Conservation (phyloP, 1,140 invertebrate species). For the Lucilia sericata region DNA sequence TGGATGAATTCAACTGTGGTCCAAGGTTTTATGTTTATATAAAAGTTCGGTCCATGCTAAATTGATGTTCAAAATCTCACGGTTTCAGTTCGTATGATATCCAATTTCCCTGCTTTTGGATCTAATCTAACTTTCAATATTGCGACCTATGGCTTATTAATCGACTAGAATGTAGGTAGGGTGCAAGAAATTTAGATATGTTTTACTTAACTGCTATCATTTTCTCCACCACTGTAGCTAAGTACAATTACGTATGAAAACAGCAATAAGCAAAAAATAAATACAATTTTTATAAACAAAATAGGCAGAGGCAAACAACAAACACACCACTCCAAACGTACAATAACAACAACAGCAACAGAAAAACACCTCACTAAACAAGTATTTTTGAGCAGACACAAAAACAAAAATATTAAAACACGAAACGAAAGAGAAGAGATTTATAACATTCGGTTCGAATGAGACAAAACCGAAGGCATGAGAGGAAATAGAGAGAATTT, state of each 20-base stretch:
- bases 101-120: no score
- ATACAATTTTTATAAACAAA: not conserved
- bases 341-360: conserved; percentile 2
- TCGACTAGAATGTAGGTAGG: no score
- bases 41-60: no score
- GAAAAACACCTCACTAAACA: conserved; percentile 1
- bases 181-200: no score
- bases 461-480: not conserved
- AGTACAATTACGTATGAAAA: not conserved
- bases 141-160: no score
- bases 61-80: no score
- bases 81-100: no score
- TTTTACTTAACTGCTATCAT: not conserved
- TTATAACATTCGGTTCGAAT: not conserved
- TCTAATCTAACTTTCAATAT: no score
- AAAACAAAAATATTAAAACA: not conserved
- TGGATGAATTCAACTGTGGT: no score
- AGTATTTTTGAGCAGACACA: not conserved
- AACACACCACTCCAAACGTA: not conserved
- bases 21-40: no score
- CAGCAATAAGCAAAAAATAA: not conserved
- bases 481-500: not conserved
- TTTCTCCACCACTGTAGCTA: not conserved
- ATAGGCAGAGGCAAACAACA: conserved; percentile 4
- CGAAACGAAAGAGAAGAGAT: not conserved